These are phyloP conservation scores for Hippasteria phrygiana DNA, from an alignment of 53 echinoderm and acorn worm species.

Conservation along the genomic window DNA sequence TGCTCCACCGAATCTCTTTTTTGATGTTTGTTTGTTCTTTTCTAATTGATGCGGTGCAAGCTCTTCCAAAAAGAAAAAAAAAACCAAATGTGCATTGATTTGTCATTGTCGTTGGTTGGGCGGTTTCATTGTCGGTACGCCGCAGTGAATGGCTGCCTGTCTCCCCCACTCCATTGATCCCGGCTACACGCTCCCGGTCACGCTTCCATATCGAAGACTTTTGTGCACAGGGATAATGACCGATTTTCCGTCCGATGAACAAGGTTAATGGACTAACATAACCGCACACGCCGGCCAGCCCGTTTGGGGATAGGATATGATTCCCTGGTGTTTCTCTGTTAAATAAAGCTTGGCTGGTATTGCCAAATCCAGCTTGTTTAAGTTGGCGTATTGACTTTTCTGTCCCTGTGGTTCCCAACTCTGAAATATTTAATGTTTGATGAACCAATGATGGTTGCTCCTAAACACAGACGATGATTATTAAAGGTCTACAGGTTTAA, in stretches of 20 bases:
- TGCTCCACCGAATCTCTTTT: background rate
- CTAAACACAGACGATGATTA: no score
- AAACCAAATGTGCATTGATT: conserved; percentile 8
- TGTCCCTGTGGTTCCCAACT: no score
- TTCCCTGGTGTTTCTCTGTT: background rate
- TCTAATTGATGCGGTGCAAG: background rate
- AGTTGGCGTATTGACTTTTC: background rate
- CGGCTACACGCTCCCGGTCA: background rate
- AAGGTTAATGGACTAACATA: conserved; percentile 40
- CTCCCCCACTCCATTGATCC: conserved; percentile 8
- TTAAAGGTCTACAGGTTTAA: no score
- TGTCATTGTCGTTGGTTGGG: background rate
- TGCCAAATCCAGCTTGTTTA: background rate
- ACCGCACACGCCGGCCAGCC: conserved; percentile 1
- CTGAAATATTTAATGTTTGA: background rate
- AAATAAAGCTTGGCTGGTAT: conserved; percentile 10
- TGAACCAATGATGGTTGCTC: no score
- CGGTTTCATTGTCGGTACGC: conserved; percentile 21
- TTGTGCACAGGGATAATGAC: conserved; percentile 13
- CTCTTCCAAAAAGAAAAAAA: background rate
- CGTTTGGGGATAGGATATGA: background rate
- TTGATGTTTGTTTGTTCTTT: background rate
- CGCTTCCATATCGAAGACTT: background rate
- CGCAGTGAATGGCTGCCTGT: background rate
- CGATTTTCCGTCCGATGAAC: conserved; percentile 19